A percentile compares a stretch with the other conserved stretches of the same genome.
Conservation (phyloP, 2,888 invertebrate species). For the Proisotoma minuta region DNA sequence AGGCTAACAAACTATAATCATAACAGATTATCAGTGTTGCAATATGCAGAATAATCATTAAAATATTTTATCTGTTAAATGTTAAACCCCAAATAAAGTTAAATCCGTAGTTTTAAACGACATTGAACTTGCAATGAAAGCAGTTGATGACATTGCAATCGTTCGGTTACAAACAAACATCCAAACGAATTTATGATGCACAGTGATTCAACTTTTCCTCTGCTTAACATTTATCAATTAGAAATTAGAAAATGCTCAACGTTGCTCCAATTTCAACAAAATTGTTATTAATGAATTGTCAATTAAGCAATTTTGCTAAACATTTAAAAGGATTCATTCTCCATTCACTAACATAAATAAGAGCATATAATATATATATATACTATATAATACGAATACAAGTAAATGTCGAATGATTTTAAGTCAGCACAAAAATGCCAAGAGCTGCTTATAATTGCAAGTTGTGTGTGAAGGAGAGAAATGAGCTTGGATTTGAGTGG, state of each 20-base stretch:
- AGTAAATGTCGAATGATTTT: no score
- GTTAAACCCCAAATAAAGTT: not conserved
- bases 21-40: not conserved
- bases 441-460: not conserved
- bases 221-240: not conserved
- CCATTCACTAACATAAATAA: no score
- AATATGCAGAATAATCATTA: not conserved
- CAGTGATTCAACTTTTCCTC: not conserved
- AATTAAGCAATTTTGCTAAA: no score
- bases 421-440: not conserved
- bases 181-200: not conserved
- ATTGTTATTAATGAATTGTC: no score
- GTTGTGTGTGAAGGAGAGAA: not conserved
- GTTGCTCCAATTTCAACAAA: not conserved
- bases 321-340: no score
- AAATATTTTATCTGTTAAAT: no score
- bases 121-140: slow-evolving; percentile 6
- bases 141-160: no score
- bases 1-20: no score
- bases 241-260: not conserved
- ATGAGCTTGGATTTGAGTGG: not conserved
- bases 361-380: not conserved
- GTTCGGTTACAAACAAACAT: not conserved
- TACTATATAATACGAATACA: no score
- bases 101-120: not conserved